phyloP scores from a whole-genome alignment of 1,140 invertebrate species.

The Parasteatoda tepidariorum region DNA sequence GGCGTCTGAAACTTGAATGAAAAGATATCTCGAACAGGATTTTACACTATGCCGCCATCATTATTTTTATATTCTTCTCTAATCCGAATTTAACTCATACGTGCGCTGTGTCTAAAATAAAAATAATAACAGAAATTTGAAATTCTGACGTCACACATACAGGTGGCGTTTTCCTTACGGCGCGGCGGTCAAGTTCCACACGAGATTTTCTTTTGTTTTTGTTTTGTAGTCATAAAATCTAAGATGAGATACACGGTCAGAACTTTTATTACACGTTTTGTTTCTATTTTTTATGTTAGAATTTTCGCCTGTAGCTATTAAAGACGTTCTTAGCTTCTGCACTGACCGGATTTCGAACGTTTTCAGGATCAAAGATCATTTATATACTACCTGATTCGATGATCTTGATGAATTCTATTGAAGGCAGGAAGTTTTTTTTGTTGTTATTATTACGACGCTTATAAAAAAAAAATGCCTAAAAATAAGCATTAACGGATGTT shows the following conservation, averaged over 20 bases:
- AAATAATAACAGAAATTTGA: not conserved
- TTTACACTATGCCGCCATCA: not conserved
- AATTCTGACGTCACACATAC: not conserved
- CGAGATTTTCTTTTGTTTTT: not conserved
- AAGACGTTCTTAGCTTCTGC: not conserved
- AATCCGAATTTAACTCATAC: too few relatives aligned
- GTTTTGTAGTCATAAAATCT: not conserved
- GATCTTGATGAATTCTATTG: too few relatives aligned
- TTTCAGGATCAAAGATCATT: not conserved
- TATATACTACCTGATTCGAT: too few relatives aligned
- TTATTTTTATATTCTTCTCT: not conserved
- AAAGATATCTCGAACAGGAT: not conserved
- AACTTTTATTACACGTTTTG: not conserved
- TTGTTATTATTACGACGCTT: too few relatives aligned
- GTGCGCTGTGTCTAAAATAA: not conserved
- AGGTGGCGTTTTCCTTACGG: not conserved
- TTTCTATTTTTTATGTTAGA: not conserved
- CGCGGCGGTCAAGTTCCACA: not conserved
- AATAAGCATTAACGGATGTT: too few relatives aligned
- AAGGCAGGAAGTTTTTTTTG: too few relatives aligned
- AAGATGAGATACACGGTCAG: not conserved
- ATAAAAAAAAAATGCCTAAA: too few relatives aligned
- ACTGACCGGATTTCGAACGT: not conserved
- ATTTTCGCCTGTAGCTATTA: not conserved
- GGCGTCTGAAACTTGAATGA: not conserved